phyloP scores from a whole-genome alignment of 2,797 vertebrate species.

The Chrysolophus pictus region DNA sequence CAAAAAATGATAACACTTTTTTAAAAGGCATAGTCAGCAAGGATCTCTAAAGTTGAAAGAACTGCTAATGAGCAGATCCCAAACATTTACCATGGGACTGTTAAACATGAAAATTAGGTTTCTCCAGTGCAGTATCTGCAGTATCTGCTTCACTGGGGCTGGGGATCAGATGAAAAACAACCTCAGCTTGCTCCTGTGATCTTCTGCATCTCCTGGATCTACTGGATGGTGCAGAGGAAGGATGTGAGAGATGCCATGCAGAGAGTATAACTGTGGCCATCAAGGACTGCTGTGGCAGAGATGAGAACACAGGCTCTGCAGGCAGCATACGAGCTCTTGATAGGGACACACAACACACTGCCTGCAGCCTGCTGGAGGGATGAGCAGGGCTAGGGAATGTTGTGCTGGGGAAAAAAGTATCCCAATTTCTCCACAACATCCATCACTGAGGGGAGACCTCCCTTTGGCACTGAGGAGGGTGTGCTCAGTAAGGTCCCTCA shows the following conservation, averaged over 20 bases:
- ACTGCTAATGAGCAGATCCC: neutral
- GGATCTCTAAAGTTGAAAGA: neutral
- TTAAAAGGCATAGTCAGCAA: neutral
- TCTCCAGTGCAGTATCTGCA: neutral
- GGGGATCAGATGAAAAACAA: neutral
- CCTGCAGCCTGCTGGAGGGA: neutral
- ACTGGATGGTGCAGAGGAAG: neutral
- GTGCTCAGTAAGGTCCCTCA: fast-evolving
- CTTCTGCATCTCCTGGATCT: neutral
- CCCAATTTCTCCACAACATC: neutral
- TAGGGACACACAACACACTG: neutral
- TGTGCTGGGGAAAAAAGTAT: neutral
- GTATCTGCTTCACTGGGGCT: neutral
- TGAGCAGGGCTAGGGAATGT: neutral
- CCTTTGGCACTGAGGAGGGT: neutral
- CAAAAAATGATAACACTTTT: neutral
- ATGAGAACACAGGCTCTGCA: neutral
- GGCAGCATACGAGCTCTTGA: neutral
- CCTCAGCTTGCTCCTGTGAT: neutral
- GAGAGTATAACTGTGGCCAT: neutral
- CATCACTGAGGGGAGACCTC: neutral
- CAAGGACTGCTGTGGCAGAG: neutral
- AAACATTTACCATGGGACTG: neutral
- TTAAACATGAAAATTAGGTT: neutral
- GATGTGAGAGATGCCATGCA: neutral